A percentile compares a stretch with the other conserved stretches of the same genome.
phyloP scores from a whole-genome alignment of 1,140 invertebrate species.

The Aleiodes sp. region DNA sequence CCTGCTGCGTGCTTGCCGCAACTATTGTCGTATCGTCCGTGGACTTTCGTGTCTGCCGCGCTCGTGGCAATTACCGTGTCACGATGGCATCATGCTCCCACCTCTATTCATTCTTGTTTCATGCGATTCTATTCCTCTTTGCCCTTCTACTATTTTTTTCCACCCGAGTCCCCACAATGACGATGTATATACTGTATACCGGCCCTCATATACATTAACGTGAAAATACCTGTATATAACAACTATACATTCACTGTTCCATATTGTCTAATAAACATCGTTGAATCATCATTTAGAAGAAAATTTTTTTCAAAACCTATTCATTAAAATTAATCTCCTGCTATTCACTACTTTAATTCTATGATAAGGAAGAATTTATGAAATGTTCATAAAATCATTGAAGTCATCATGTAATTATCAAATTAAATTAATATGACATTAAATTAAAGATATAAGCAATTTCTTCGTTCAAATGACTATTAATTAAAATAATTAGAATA shows the following conservation, averaged over 20 bases:
- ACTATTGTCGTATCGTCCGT: conserved; percentile 33
- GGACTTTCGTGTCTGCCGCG: conserved; percentile 35
- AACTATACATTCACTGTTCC: not conserved
- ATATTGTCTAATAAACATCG: not conserved
- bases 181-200: conserved; percentile 13
- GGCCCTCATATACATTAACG: not conserved
- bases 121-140: not conserved
- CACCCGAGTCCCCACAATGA: conserved; percentile 12
- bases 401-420: too few relatives aligned
- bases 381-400: too few relatives aligned
- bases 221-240: not conserved
- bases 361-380: too few relatives aligned
- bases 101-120: not conserved
- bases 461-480: too few relatives aligned
- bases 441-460: too few relatives aligned
- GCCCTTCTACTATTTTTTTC: not conserved
- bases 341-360: too few relatives aligned
- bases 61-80: conserved; percentile 39
- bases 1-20: not conserved
- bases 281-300: not conserved
- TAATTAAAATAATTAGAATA: too few relatives aligned
- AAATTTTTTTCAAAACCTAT: not conserved
- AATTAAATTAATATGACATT: too few relatives aligned
- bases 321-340: too few relatives aligned
- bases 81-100: conserved; percentile 37